Conservation (phyloP, 2,888 invertebrate species). For the Tanaodytes sp. region DNA sequence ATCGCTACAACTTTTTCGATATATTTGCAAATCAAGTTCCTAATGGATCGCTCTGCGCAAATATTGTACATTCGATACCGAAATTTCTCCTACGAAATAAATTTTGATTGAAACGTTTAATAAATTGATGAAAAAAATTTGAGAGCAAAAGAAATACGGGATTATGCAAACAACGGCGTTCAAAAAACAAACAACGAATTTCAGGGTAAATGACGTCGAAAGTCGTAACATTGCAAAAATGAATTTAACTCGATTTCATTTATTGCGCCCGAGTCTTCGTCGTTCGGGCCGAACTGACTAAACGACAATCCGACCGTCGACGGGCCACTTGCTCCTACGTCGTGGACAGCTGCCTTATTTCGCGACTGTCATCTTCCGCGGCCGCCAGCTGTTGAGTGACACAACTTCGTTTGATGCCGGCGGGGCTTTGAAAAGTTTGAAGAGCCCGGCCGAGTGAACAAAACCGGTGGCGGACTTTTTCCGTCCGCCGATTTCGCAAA, state of each 20-base stretch:
- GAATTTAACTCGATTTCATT: constrained; percentile 53
- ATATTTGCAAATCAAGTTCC: too few relatives aligned
- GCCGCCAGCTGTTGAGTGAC: constrained; percentile 52
- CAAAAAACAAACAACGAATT: too few relatives aligned
- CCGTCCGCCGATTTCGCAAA: constrained; percentile 38
- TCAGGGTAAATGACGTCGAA: too few relatives aligned
- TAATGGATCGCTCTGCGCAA: too few relatives aligned
- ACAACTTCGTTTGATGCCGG: constrained; percentile 38
- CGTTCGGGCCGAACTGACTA: constrained; percentile 2
- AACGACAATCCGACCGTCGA: constrained; percentile 17
- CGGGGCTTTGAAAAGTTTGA: constrained; percentile 31
- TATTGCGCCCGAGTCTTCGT: constrained; percentile 40
- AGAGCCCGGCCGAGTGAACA: constrained; percentile 12
- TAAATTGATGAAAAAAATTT: too few relatives aligned
- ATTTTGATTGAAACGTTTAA: too few relatives aligned
- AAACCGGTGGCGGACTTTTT: constrained; percentile 32
- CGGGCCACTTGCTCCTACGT: constrained; percentile 44
- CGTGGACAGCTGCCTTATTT: constrained; percentile 53
- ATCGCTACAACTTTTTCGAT: too few relatives aligned
- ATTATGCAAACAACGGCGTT: too few relatives aligned
- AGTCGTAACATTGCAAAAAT: too few relatives aligned
- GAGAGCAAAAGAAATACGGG: too few relatives aligned
- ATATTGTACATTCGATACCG: too few relatives aligned
- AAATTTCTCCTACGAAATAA: too few relatives aligned
- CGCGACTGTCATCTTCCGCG: constrained; percentile 51